Percentiles rank a stretch among this genome's conserved stretches.
Conservation (phyloP, 37 sponge, comb jelly and placozoan species). For the Geodia barretti region DNA sequence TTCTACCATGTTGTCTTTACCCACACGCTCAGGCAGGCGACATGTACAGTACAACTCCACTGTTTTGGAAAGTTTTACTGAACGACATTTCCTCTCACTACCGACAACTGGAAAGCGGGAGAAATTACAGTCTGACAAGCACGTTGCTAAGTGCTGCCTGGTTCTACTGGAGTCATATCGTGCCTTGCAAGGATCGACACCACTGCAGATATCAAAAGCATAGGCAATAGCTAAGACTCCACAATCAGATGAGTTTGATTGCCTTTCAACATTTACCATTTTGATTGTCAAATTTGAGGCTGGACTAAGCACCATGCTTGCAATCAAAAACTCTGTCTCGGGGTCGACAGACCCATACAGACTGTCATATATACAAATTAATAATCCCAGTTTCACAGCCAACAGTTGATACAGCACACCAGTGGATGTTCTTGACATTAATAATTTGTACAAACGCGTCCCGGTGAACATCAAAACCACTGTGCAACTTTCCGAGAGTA, state of each 20-base stretch:
- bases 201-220: background rate
- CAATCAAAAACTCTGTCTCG: background rate
- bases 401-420: background rate
- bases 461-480: background rate
- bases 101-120: background rate
- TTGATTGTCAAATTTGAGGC: background rate
- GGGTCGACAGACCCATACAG: background rate
- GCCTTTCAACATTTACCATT: background rate
- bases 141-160: background rate
- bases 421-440: background rate
- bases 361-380: background rate
- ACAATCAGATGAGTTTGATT: too few relatives aligned
- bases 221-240: background rate
- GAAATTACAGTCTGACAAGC: background rate
- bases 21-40: background rate
- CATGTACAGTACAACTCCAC: background rate
- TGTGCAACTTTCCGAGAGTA: background rate
- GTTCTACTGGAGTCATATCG: background rate
- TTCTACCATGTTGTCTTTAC: constrained; percentile 1
- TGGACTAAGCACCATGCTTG: background rate
- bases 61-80: background rate
- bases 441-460: background rate
- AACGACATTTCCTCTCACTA: background rate
- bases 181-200: background rate
- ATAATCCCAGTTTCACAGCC: background rate